Base-by-base conservation (phyloP, 2,888 invertebrate species). In the Emmelina monodactyla region DNA sequence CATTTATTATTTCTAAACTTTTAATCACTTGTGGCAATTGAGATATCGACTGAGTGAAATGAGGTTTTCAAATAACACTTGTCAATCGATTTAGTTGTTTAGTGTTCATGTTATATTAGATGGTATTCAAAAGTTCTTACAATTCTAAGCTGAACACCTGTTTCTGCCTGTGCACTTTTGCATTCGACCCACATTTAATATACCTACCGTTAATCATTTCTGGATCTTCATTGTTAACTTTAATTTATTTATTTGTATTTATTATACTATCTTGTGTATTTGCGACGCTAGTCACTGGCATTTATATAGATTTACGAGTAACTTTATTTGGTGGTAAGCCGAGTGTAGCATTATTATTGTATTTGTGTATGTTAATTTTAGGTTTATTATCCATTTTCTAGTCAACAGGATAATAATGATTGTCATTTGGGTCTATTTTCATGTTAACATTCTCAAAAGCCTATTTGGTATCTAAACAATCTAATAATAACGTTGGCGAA, bases 31-130 rank as follows among this genome's bases (percentile, higher is more conserved):
- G n/a, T n/a, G n/a, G n/a, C n/a, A n/a, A n/a, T n/a, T n/a, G n/a
- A n/a, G n/a, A n/a, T n/a, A n/a, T n/a, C n/a, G n/a, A n/a, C n/a
- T n/a, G n/a, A n/a, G n/a, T n/a, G n/a, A n/a, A n/a, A n/a, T n/a
- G n/a, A n/a, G n/a, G n/a, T n/a, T n/a, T n/a, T n/a, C 58, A 59
- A 61, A 53, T 46, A 46, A 58, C 58, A 62, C 62, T 66, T 64
- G 67, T 59, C 49, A 51, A 66, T 55, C 51, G 62, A 68, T 60
- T 67, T 78, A 78, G 75, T 70, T 70, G 67, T 76, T 71, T 79
- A 76, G 76, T 73, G 66, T 73, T 76, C 78, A 76, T 76, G 76
- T 78, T 78, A 68, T 62, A 67, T 72, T 76, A 79, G 72, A 69
- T 67, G 62, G 62, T 75, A 73, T 60, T 64, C 50, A 60, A 60